Base-by-base conservation (phyloP, 1,140 invertebrate genomes). In the Drosophila novamexicana region DNA sequence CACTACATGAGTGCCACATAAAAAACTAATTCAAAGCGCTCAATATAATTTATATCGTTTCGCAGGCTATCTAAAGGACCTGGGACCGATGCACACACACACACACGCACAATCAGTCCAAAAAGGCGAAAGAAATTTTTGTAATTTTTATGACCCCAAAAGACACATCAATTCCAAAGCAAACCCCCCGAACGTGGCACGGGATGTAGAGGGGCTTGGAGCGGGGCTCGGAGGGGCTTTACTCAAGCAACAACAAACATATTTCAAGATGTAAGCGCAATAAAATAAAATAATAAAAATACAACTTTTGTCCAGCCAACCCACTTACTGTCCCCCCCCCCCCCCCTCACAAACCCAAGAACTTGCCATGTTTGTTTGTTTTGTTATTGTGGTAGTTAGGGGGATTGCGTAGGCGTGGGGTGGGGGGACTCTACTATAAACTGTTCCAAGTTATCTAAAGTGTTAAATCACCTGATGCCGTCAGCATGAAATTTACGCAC, bases 401-500 rank as follows among this genome's bases (percentile, higher is more conserved):
- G 40, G 14, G 6, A 9, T 39, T 10, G 37, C 4, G 37, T 4
- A 10, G 9, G 9, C 12, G 47, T 7, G 18, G 37, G 44, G 10
- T 14, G 40, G 42, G 22, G 39, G 40, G 65, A 63, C 62, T 47
- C 63, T 75, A 81, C 81, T 90, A 85, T 85, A 84, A 90, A 81
- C 78, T 85, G 81, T 85, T 90, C 75, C 75, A 68, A 90, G 86
- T 82, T 91, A 91, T 91, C 90, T 91, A 86, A 91, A 91, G 90
- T 91, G 90, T 91, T 91, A 91, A 91, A 91, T 91, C 84, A 91
- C 90, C 89, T 91, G 89, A 91, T 91, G 90, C 89, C 90, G 89
- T 91, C 90, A 91, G 90, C 90, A 91, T 91, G 90, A 91, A 88
- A 89, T 88, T 88, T 88, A 89, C 83, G 83, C 80, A 88, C 84